Percentiles rank a stretch among this genome's conserved stretches.
These are phyloP conservation scores for Mustela lutreola DNA, from an alignment of 2,113 vertebrate species.

Conservation along the genomic window DNA sequence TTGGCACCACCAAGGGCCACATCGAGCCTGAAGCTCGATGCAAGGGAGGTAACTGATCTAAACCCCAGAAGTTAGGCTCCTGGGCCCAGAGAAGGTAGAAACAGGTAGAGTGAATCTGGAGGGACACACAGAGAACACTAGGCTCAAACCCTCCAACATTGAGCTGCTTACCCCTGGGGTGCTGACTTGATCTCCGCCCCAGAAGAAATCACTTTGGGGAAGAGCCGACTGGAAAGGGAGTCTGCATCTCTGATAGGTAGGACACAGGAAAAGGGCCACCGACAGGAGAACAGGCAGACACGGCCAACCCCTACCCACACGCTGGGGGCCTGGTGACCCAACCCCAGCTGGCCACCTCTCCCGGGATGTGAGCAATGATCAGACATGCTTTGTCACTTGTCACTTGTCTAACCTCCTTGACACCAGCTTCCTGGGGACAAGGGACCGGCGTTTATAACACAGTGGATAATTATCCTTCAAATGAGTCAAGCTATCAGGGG, in stretches of 20 bases:
- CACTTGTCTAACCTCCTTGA: constrained; percentile 83
- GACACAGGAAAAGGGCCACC: neutral
- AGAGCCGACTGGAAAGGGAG: neutral
- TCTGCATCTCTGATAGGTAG: neutral
- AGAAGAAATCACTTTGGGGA: neutral
- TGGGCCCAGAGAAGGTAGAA: neutral
- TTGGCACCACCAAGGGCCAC: neutral
- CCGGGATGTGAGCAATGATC: constrained; percentile 66
- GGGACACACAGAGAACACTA: neutral
- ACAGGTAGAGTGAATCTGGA: neutral
- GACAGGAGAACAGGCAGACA: neutral
- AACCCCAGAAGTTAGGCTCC: too few species aligned
- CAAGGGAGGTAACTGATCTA: neutral
- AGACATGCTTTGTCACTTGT: constrained; percentile 78
- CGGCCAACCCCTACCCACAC: accelerated
- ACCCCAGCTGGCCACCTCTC: neutral
- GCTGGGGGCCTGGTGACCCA: neutral
- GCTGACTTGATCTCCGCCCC: neutral
- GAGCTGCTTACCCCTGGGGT: neutral
- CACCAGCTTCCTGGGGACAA: constrained; percentile 77
- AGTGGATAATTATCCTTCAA: constrained; percentile 83
- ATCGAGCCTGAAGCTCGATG: neutral
- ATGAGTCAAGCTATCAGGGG: constrained; percentile 78
- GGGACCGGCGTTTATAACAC: constrained; percentile 78
- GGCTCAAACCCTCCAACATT: too few species aligned